Base-by-base conservation (phyloP, 2,113 vertebrate species). In the Boleophthalmus pectinirostris region DNA sequence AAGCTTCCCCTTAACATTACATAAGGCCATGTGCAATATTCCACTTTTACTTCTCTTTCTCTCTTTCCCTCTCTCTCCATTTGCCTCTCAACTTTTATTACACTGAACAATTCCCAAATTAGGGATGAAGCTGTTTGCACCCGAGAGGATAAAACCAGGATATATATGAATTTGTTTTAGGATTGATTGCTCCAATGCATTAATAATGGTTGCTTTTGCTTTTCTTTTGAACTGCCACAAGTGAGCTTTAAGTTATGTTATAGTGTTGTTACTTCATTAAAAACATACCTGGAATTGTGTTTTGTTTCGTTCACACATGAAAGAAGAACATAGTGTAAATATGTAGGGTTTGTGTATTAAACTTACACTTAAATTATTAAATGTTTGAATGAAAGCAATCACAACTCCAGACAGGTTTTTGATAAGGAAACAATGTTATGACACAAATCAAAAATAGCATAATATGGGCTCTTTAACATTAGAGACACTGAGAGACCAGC, bases 41-140 rank as follows among this genome's bases (percentile, higher is more conserved):
- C 83, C 71, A 82, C 64, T 82, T 84, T 76, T 54, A 8, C 72
- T 64, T 78, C 63, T 81, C 71, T 81, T 57, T 78, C 66, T 77
- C 67, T 83, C 70, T 79, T 53, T 76, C n/a, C n/a, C n/a, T n/a
- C n/a, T n/a, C n/a, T n/a, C n/a, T n/a, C n/a, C n/a, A n/a, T n/a
- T n/a, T n/a, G 78, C 77, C 60, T 43, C 38, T 79, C 21, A 16
- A n/a, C n/a, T 9, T 23, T 23, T 56, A 56, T 56, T 47, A 65
- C 66, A 53, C 68, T 64, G 57, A 54, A 66, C 66, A 80, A 74
- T 57, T 63, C 66, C 35, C 43, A 58, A 84, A 81, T 54, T 29
- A 53, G 77, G 38, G 82, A 77, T 86, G 82, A 86, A 76, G 58
- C 74, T 53, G 73, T 70, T 77, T 74, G 78, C 85, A 87, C 79